Evolutionary conservation across 1,140 invertebrate species (phyloP).

Genomic region (Zaprionus camerounensis): DNA sequence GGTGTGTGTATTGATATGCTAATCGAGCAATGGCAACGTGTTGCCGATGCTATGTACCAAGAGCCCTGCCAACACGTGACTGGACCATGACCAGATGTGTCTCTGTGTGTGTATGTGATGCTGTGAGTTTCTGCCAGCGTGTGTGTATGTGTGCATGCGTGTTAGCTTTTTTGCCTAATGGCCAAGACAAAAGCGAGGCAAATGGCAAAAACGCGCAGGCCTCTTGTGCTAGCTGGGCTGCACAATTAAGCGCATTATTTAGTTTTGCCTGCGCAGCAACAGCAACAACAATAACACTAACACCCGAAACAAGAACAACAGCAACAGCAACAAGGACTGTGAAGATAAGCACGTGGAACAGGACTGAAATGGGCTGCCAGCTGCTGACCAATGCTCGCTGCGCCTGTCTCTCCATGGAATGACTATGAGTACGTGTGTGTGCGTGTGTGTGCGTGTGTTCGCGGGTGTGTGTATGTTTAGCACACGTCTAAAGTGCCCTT

Average conservation of each 20-base stretch:
- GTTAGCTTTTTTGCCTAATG: slow-evolving; percentile 61
- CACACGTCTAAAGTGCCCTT: slow-evolving; percentile 76
- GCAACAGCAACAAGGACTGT: slow-evolving; percentile 40
- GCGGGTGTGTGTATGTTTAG: slow-evolving; percentile 30
- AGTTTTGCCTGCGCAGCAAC: slow-evolving; percentile 54
- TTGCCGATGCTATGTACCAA: slow-evolving; percentile 43
- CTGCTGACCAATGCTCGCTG: slow-evolving; percentile 62
- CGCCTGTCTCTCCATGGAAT: slow-evolving; percentile 21
- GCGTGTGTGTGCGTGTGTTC: slow-evolving; percentile 16
- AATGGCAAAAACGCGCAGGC: slow-evolving; percentile 66
- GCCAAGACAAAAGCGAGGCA: slow-evolving; percentile 72
- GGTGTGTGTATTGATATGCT: slow-evolving; percentile 78
- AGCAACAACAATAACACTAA: slow-evolving; percentile 28
- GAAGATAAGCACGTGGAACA: slow-evolving; percentile 72
- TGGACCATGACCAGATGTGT: background rate
- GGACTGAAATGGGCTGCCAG: slow-evolving; percentile 51
- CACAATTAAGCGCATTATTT: slow-evolving; percentile 81
- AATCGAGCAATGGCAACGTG: slow-evolving; percentile 66
- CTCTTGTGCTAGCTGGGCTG: slow-evolving; percentile 57
- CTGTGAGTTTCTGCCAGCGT: background rate
- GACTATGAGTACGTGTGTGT: slow-evolving; percentile 29
- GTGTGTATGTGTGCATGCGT: slow-evolving; percentile 29
- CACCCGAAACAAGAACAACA: slow-evolving; percentile 18
- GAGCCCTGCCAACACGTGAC: slow-evolving; percentile 40
- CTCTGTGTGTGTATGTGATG: slow-evolving; percentile 21